Conservation (phyloP, 2,797 vertebrate genomes). For the Neosalanx taihuensis region DNA sequence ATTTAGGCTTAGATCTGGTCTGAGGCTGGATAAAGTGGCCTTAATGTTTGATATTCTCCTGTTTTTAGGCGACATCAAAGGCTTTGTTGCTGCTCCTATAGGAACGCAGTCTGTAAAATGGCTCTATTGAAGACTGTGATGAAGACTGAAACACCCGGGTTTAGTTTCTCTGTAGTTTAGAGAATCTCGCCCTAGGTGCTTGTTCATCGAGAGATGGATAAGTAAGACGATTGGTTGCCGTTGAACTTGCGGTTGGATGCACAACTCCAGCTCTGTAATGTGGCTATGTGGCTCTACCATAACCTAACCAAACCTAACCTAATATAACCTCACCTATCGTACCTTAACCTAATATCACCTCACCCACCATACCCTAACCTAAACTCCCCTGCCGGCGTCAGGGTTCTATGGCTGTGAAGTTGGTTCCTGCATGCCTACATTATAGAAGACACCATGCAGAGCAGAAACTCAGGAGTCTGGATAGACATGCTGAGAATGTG, state of each 20-base stretch:
- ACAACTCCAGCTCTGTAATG: slow-evolving; percentile 10
- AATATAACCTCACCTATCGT: too few relatives aligned
- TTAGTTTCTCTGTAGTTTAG: neutral
- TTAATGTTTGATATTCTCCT: neutral
- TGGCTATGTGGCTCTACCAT: neutral
- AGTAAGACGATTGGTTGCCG: slow-evolving; percentile 9
- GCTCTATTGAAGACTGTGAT: neutral
- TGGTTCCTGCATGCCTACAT: neutral
- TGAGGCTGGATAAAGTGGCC: neutral
- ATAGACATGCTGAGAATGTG: neutral
- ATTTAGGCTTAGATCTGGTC: neutral
- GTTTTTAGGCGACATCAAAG: slow-evolving; percentile 8
- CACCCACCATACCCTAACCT: too few relatives aligned
- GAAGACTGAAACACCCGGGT: neutral
- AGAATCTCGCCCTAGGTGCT: neutral
- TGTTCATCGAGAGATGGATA: neutral
- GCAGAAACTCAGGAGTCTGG: too few relatives aligned
- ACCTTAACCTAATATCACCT: too few relatives aligned
- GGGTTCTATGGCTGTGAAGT: neutral
- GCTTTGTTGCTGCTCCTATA: slow-evolving; percentile 22
- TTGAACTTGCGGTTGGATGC: slow-evolving; percentile 7
- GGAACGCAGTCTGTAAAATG: slow-evolving; percentile 13
- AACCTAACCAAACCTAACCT: too few relatives aligned
- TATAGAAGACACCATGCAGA: neutral
- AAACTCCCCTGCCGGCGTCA: neutral